phyloP scores from a whole-genome alignment of 1,140 invertebrate species.

The Drosophila subpulchrella region DNA sequence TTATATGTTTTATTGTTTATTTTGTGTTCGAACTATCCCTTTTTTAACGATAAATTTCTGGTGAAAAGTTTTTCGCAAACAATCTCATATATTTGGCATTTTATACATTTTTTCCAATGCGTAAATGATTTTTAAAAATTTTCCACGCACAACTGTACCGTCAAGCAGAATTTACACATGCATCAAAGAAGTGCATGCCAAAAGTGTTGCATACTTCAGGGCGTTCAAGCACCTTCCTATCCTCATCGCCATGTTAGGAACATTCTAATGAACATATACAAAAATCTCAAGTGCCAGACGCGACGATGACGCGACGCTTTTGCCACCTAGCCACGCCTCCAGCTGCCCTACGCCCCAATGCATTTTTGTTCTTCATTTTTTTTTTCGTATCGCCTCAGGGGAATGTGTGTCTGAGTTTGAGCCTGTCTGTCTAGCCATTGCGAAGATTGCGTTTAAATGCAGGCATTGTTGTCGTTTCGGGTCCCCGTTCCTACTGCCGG shows the following conservation, averaged over 20 bases:
- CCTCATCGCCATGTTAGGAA: conserved; percentile 28
- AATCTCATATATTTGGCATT: background rate
- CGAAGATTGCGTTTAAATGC: conserved; percentile 78
- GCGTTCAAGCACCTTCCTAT: conserved; percentile 60
- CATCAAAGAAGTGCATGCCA: conserved; percentile 35
- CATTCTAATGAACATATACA: conserved; percentile 80
- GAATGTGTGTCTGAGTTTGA: conserved; percentile 54
- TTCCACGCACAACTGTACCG: conserved; percentile 53
- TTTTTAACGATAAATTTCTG: too few relatives aligned
- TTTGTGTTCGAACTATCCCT: too few relatives aligned
- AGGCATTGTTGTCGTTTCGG: conserved; percentile 70
- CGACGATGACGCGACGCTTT: conserved; percentile 76
- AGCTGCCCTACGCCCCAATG: conserved; percentile 4
- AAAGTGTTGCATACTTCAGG: conserved; percentile 78
- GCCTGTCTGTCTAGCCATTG: conserved; percentile 72
- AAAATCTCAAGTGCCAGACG: conserved; percentile 73
- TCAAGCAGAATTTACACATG: conserved; percentile 7
- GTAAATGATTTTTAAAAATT: background rate
- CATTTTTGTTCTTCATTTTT: background rate
- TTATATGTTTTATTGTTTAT: background rate
- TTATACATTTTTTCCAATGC: background rate
- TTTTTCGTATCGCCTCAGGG: conserved; percentile 18
- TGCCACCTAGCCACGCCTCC: conserved; percentile 59
- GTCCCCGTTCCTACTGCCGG: conserved; percentile 45
- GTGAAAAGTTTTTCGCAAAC: too few relatives aligned